phyloP scores from a whole-genome alignment of 1,140 invertebrate genomes.

The Drosophila rhopaloa region DNA sequence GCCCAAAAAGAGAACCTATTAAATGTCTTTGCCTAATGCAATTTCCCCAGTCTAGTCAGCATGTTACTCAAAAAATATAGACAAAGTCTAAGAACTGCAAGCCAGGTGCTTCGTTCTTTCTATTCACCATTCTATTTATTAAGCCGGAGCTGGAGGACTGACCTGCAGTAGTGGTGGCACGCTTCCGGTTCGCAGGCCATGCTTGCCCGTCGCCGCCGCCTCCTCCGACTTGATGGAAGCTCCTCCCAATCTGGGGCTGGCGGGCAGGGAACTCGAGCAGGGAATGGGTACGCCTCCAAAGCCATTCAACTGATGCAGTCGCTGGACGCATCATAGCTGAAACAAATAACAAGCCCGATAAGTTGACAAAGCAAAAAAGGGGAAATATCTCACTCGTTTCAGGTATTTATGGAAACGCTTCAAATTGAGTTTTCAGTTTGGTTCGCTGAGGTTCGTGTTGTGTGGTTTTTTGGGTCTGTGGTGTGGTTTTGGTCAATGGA shows the following conservation, averaged over 20 bases:
- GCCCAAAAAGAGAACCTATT: too few species aligned
- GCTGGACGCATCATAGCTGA: slow-evolving; percentile 66
- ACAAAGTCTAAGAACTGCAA: too few species aligned
- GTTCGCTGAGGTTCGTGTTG: slow-evolving; percentile 12
- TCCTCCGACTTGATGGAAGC: slow-evolving; percentile 68
- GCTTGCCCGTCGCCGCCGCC: slow-evolving; percentile 33
- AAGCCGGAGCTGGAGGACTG: not conserved
- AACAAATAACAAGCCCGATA: slow-evolving; percentile 55
- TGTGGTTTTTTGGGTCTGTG: slow-evolving; percentile 22
- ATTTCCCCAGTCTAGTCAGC: too few species aligned
- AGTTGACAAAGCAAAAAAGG: slow-evolving; percentile 30
- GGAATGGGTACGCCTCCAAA: slow-evolving; percentile 48
- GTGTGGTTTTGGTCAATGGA: slow-evolving; percentile 11
- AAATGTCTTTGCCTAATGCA: too few species aligned
- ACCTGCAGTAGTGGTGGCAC: slow-evolving; percentile 75
- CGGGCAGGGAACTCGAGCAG: slow-evolving; percentile 46
- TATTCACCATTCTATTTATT: too few species aligned
- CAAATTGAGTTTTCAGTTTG: slow-evolving; percentile 53
- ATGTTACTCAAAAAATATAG: too few species aligned
- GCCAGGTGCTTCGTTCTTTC: too few species aligned
- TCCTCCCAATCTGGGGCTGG: slow-evolving; percentile 66
- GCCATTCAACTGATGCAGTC: slow-evolving; percentile 60
- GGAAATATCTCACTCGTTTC: slow-evolving; percentile 25
- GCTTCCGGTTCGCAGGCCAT: slow-evolving; percentile 48
- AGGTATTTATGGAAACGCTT: slow-evolving; percentile 47